Evolutionary conservation across 1,140 invertebrate species (phyloP).

Genomic region (Dendrolimus kikuchii): DNA sequence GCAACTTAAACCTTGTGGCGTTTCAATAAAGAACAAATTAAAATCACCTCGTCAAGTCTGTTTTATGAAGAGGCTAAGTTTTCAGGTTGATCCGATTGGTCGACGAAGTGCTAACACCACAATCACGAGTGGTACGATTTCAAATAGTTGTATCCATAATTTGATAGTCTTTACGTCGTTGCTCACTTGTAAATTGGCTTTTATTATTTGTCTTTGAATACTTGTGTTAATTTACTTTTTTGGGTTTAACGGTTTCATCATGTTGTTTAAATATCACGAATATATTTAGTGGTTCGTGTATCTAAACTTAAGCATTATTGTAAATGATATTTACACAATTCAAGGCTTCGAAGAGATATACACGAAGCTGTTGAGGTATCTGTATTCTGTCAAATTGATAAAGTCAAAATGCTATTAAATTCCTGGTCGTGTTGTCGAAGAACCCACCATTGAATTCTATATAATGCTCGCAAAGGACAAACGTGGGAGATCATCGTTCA

Average conservation of each 20-base stretch:
- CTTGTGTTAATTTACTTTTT: conserved; percentile 49
- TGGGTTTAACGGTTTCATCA: conserved; percentile 54
- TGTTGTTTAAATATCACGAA: conserved; percentile 43
- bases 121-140: conserved; percentile 59
- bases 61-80: conserved; percentile 47
- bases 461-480: conserved; percentile 29
- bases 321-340: conserved; percentile 17
- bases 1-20: conserved; percentile 37
- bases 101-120: conserved; percentile 43
- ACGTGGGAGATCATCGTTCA: conserved; percentile 41
- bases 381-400: conserved; percentile 18
- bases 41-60: conserved; percentile 10
- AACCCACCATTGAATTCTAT: conserved; percentile 22
- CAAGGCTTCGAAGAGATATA: conserved; percentile 10
- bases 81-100: conserved; percentile 55
- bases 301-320: conserved; percentile 16
- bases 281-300: conserved; percentile 16
- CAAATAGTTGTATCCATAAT: conserved; percentile 59
- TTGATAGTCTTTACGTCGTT: conserved; percentile 56
- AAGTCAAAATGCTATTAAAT: conserved; percentile 22
- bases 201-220: conserved; percentile 51
- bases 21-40: conserved; percentile 30
- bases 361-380: conserved; percentile 2
- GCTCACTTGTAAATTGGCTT: conserved; percentile 52
- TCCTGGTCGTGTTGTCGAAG: conserved; percentile 14